Percentiles rank a stretch among this genome's conserved stretches.
Evolutionary conservation across 2,797 vertebrate species (phyloP).

Genomic region (Bradypodion pumilum): DNA sequence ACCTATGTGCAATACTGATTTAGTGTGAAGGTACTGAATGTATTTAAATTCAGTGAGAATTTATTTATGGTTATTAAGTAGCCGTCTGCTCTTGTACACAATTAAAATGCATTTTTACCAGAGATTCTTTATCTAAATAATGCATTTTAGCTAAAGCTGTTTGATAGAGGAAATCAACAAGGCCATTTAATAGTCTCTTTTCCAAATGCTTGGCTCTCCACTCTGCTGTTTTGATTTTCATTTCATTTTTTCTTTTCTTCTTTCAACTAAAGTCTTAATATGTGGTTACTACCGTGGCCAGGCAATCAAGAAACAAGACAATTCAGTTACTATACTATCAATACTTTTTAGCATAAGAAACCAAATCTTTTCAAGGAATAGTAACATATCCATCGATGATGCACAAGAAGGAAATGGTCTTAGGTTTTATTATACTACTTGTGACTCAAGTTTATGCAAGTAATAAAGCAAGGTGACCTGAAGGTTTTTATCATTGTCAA

Average conservation of each 20-base stretch:
- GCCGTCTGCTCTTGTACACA: slow-evolving; percentile 63
- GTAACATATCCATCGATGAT: slow-evolving; percentile 27
- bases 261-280: neutral
- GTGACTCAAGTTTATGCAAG: slow-evolving; percentile 44
- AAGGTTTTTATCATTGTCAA: slow-evolving; percentile 52
- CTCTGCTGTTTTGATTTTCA: neutral
- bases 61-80: slow-evolving; percentile 69
- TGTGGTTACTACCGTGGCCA: slow-evolving; percentile 27
- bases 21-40: slow-evolving; percentile 68
- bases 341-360: slow-evolving; percentile 29
- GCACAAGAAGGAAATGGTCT: slow-evolving; percentile 26
- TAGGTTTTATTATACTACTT: slow-evolving; percentile 22
- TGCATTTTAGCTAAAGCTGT: slow-evolving; percentile 45
- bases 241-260: neutral
- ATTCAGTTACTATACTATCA: slow-evolving; percentile 15
- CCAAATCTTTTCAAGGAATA: slow-evolving; percentile 38
- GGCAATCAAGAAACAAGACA: slow-evolving; percentile 21
- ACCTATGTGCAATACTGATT: slow-evolving; percentile 78
- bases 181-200: slow-evolving; percentile 28
- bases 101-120: slow-evolving; percentile 59
- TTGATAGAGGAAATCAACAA: slow-evolving; percentile 58
- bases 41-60: slow-evolving; percentile 68
- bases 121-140: slow-evolving; percentile 52
- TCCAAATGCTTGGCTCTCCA: slow-evolving; percentile 13
- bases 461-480: slow-evolving; percentile 29